These are phyloP conservation scores for Scleropages formosus DNA, from an alignment of 2,797 vertebrate species.

Conservation along the genomic window DNA sequence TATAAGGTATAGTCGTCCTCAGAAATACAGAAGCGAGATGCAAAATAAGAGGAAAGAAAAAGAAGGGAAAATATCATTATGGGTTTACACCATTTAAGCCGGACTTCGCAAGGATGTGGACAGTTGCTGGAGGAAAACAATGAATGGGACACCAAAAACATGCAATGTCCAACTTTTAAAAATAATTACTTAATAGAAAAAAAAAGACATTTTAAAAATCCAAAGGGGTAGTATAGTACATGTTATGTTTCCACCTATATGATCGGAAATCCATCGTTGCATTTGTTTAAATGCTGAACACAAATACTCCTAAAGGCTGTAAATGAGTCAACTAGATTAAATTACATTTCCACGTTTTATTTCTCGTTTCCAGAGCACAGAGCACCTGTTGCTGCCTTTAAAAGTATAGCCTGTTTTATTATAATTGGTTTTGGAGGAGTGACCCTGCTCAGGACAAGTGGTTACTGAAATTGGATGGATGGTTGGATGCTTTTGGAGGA, in stretches of 20 bases:
- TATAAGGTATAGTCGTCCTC: not conserved
- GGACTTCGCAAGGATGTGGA: not conserved
- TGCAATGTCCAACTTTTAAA: conserved; percentile 38
- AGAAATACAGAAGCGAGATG: not conserved
- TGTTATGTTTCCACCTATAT: conserved; percentile 30
- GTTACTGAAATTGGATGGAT: too few species aligned
- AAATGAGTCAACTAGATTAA: conserved; percentile 48
- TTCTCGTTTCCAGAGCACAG: conserved; percentile 72
- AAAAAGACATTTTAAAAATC: not conserved
- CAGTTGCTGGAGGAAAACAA: not conserved
- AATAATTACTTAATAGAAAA: conserved; percentile 28
- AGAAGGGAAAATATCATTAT: too few species aligned
- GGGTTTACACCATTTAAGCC: not conserved
- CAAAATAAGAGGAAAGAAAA: too few species aligned
- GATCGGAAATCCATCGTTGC: conserved; percentile 23
- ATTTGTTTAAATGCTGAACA: conserved; percentile 11
- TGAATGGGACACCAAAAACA: conserved; percentile 36
- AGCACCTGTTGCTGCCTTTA: conserved; percentile 79
- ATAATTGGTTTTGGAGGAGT: conserved; percentile 64
- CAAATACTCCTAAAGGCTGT: conserved; percentile 25
- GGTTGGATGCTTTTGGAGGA: too few species aligned
- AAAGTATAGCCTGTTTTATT: conserved; percentile 52
- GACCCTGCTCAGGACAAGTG: too few species aligned
- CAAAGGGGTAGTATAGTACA: conserved; percentile 39
- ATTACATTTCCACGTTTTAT: conserved; percentile 65